A percentile compares a stretch with the other conserved stretches of the same genome.
phyloP scores from a whole-genome alignment of 2,888 invertebrate genomes.

The Theretra japonica region DNA sequence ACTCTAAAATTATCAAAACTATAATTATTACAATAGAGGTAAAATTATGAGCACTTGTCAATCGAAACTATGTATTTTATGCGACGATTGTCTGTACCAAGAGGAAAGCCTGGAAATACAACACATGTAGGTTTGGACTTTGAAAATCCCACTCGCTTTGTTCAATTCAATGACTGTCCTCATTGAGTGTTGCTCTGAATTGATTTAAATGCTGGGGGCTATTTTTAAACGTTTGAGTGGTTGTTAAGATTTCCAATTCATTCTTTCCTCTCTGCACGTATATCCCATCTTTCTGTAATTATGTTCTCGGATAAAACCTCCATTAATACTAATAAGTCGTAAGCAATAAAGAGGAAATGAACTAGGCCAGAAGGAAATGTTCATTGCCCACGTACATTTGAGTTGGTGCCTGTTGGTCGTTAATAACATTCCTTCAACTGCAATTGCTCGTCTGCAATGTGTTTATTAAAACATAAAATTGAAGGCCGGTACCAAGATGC shows the following conservation, averaged over 20 bases:
- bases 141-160: too few species aligned
- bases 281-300: too few species aligned
- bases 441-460: neutral
- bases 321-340: neutral
- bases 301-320: neutral
- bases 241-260: neutral
- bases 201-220: neutral
- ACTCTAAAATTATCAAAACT: too few species aligned
- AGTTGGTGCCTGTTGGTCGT: neutral
- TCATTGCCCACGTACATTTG: neutral
- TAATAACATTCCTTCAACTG: slow-evolving; percentile 2
- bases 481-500: slow-evolving; percentile 11
- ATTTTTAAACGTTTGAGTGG: neutral
- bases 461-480: neutral
- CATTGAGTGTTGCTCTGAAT: neutral
- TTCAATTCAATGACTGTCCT: neutral
- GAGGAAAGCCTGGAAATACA: neutral
- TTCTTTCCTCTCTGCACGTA: neutral
- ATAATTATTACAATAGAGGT: too few species aligned
- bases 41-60: neutral
- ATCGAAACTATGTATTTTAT: neutral
- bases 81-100: neutral
- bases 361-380: slow-evolving; percentile 1
- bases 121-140: neutral
- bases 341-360: neutral